phyloP scores from a whole-genome alignment of 2,797 vertebrate genomes.

The Pteropus rufus region DNA sequence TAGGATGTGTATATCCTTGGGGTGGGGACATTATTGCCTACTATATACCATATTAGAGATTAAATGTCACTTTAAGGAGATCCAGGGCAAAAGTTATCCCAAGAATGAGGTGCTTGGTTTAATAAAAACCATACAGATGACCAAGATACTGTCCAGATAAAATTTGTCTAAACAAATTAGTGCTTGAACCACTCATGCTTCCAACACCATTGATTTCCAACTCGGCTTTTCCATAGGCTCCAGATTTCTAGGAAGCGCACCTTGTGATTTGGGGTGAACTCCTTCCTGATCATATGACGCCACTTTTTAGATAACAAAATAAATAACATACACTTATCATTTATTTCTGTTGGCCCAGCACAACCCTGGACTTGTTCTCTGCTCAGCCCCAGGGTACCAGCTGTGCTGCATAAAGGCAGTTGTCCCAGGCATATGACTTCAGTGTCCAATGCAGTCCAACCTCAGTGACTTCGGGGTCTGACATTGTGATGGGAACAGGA shows the following conservation, averaged over 20 bases:
- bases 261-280: neutral
- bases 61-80: neutral
- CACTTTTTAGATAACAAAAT: neutral
- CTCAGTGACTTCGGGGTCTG: neutral
- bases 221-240: neutral
- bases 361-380: neutral
- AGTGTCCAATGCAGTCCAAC: neutral
- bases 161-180: neutral
- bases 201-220: neutral
- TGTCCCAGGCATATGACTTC: neutral
- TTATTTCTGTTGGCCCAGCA: neutral
- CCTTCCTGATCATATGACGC: neutral
- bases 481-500: neutral
- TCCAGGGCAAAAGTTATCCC: neutral
- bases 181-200: neutral
- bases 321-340: neutral
- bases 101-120: neutral
- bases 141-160: neutral
- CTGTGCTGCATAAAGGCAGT: neutral
- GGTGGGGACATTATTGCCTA: neutral
- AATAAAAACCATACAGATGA: neutral
- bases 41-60: neutral
- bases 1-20: neutral
- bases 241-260: neutral
- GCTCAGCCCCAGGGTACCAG: neutral